A percentile compares a stretch with the other conserved stretches of the same genome.
These are phyloP conservation scores for Cheilosia vulpina DNA, from an alignment of 2,888 invertebrate species.

Conservation along the genomic window DNA sequence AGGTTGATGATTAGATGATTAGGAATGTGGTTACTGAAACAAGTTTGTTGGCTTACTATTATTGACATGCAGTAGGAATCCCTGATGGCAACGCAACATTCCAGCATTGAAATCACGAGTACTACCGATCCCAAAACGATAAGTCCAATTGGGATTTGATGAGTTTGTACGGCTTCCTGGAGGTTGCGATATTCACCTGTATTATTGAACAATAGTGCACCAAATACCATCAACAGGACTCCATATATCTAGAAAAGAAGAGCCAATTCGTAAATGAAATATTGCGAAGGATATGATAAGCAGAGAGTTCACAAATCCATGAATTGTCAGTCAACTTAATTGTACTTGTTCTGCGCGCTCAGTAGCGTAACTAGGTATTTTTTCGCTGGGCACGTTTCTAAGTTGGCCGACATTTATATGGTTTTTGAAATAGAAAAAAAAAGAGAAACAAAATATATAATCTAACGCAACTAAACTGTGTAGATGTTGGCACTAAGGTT, in stretches of 20 bases:
- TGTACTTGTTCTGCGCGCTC: too few relatives aligned
- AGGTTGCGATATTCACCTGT: conserved; percentile 85
- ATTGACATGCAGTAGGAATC: conserved; percentile 95
- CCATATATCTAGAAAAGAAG: conserved; percentile 87
- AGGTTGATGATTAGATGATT: conserved; percentile 24
- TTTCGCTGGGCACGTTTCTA: too few relatives aligned
- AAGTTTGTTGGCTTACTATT: conserved; percentile 86
- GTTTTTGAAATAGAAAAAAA: too few relatives aligned
- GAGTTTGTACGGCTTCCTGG: conserved; percentile 83
- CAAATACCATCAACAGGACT: conserved; percentile 87
- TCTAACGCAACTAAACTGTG: too few relatives aligned
- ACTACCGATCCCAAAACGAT: conserved; percentile 89
- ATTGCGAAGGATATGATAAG: too few relatives aligned
- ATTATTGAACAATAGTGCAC: conserved; percentile 87
- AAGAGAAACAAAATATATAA: too few relatives aligned
- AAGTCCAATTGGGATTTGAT: conserved; percentile 86
- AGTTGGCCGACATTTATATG: too few relatives aligned
- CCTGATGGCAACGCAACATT: conserved; percentile 94
- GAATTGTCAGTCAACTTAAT: too few relatives aligned
- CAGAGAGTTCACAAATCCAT: too few relatives aligned
- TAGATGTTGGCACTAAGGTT: too few relatives aligned
- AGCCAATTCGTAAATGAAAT: too few relatives aligned
- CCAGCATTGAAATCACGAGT: conserved; percentile 93
- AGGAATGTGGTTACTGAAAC: neutral
- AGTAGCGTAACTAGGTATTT: too few relatives aligned